A percentile compares a stretch with the other conserved stretches of the same genome.
These are phyloP conservation scores for Ophonus ardosiacus DNA, from an alignment of 2,888 invertebrate genomes.

Conservation along the genomic window DNA sequence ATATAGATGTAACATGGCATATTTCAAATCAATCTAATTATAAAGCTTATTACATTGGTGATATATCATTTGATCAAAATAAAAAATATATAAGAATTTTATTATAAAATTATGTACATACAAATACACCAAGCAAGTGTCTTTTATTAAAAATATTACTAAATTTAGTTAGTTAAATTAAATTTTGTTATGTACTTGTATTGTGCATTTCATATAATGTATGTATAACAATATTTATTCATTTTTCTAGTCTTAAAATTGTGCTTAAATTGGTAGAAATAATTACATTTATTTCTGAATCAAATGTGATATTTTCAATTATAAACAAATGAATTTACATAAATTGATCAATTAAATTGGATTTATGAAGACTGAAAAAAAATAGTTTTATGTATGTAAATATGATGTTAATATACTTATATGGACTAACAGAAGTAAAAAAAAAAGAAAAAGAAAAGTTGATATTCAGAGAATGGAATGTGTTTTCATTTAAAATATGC, in stretches of 20 bases:
- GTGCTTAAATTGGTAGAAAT: constrained; percentile 63
- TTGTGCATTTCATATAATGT: constrained; percentile 51
- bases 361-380: constrained; percentile 62
- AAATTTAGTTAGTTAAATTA: constrained; percentile 40
- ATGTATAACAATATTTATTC: constrained; percentile 23
- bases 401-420: constrained; percentile 40
- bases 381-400: constrained; percentile 67
- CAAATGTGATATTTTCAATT: constrained; percentile 61
- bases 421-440: constrained; percentile 25
- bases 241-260: constrained; percentile 56
- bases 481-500: constrained; percentile 65
- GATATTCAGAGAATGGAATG: constrained; percentile 46
- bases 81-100: constrained; percentile 12
- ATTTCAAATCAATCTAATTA: constrained; percentile 57
- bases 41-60: constrained; percentile 8
- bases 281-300: constrained; percentile 51
- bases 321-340: constrained; percentile 65
- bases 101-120: constrained; percentile 66
- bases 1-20: constrained; percentile 63
- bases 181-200: constrained; percentile 39
- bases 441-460: constrained; percentile 49
- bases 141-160: constrained; percentile 68
- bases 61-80: constrained; percentile 26
- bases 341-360: constrained; percentile 75
- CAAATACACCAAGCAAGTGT: constrained; percentile 74